These are phyloP conservation scores for Apeltes quadracus DNA, from an alignment of 2,113 vertebrate species.

Conservation along the genomic window DNA sequence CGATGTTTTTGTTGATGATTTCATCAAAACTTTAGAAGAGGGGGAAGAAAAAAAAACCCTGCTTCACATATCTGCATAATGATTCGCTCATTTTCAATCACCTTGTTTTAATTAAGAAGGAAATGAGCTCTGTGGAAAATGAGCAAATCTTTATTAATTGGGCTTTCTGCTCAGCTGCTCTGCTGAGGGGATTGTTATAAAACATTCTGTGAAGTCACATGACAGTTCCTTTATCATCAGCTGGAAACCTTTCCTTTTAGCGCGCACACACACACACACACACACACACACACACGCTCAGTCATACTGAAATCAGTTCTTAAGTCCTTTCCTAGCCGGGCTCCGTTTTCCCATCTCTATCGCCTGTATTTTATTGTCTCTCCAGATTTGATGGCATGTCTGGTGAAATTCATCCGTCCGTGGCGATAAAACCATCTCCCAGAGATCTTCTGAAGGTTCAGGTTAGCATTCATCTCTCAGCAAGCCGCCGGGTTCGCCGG, in stretches of 20 bases:
- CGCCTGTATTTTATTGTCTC: slow-evolving; percentile 44
- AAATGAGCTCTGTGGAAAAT: slow-evolving; percentile 47
- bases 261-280: slow-evolving; percentile 8
- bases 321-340: slow-evolving; percentile 6
- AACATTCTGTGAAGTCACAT: slow-evolving; percentile 58
- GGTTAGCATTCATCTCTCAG: slow-evolving; percentile 11
- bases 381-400: slow-evolving; percentile 45
- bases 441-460: slow-evolving; percentile 22
- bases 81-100: slow-evolving; percentile 55
- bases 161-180: slow-evolving; percentile 61
- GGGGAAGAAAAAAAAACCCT: not conserved
- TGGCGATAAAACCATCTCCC: slow-evolving; percentile 17
- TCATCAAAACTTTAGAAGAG: not conserved
- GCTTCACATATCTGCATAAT: slow-evolving; percentile 25
- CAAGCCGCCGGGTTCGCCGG: slow-evolving; percentile 10
- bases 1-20: not conserved
- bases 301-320: slow-evolving; percentile 27
- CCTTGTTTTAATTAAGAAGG: slow-evolving; percentile 72
- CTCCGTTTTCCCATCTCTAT: slow-evolving; percentile 12
- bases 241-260: slow-evolving; percentile 59
- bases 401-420: slow-evolving; percentile 31
- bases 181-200: slow-evolving; percentile 65
- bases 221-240: slow-evolving; percentile 68
- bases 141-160: slow-evolving; percentile 77
- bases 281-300: not conserved